A percentile compares a stretch with the other conserved stretches of the same genome.
Evolutionary conservation across 1,140 invertebrate species (phyloP).

Genomic region (Battus philenor): DNA sequence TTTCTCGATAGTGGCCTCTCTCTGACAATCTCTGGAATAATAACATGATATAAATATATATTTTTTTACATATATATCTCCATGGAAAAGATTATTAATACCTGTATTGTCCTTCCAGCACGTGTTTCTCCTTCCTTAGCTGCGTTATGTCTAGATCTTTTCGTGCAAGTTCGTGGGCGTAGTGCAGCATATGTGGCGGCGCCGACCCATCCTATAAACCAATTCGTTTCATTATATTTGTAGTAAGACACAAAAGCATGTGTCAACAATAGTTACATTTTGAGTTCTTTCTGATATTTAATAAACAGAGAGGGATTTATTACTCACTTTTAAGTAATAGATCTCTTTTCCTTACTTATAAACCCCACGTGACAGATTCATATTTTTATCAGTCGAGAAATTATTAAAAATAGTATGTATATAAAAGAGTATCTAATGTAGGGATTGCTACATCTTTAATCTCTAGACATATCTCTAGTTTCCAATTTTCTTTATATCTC

Average conservation of each 20-base stretch:
- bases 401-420: too few species aligned
- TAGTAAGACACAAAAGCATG: neutral
- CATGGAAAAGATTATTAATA: too few species aligned
- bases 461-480: too few species aligned
- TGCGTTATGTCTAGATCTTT: slow-evolving; percentile 87
- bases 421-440: too few species aligned
- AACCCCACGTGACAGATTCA: too few species aligned
- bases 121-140: slow-evolving; percentile 83
- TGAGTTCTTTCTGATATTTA: neutral
- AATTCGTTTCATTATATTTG: neutral
- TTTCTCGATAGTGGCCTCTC: slow-evolving; percentile 70
- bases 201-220: slow-evolving; percentile 58
- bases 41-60: slow-evolving; percentile 1
- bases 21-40: slow-evolving; percentile 60
- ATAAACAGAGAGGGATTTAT: neutral
- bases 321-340: neutral
- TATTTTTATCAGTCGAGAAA: too few species aligned
- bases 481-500: too few species aligned
- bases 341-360: neutral
- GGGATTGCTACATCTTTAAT: too few species aligned
- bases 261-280: neutral
- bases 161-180: slow-evolving; percentile 88
- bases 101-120: slow-evolving; percentile 81
- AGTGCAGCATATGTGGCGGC: slow-evolving; percentile 86
- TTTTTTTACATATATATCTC: neutral